Evolutionary conservation across 2,113 vertebrate genomes (phyloP), one percentile per base, ranked within the genome.

Genomic region (Upupa epops): DNA sequence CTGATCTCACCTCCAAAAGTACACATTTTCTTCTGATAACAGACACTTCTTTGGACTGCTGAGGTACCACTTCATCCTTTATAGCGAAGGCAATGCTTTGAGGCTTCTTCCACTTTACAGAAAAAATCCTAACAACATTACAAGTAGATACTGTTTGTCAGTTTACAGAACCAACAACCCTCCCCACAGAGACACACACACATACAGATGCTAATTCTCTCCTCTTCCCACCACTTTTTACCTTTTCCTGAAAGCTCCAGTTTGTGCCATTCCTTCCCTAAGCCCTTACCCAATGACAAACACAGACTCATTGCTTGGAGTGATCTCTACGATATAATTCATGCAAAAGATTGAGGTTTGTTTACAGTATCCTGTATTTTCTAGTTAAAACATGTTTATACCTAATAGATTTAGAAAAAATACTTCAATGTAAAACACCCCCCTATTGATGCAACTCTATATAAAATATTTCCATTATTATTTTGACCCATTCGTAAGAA

Each of bases 21-120:
- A 98, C 97, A 97, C 97, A 79, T 98, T 99, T 98, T 97, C 97
- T 97, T 97, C 98, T 97, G 98, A 98, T 98, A 99, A 98, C 98
- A 97, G 97, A 96, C 92, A 97, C 97, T 97, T 98, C 98, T 97
- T 96, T 97, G 97, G 98, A 97, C 98, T 97, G 97, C 95, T 75
- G 96, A 96, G 92, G 89, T 94, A 96, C 93, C 80, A 87, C 97
- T 97, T 98, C 96, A 82, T 69, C 88, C 91, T 96, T 96, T 90
- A 98, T 97, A 14, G 97, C 98, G 89, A 98, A 98, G 17, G 98
- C 98, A 90, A 97, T 97, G 96, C 98, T 98, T 95, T 90, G 94
- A 75, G 97, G 96, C 91, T 96, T 97, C 94, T 98, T 98, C 97
- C 96, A 98, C 59, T 88, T 98, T 90, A 98, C 98, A 90, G n/a